A percentile compares a stretch with the other conserved stretches of the same genome.
These are phyloP conservation scores for Sarcophaga bullata DNA, from an alignment of 1,140 invertebrate genomes.

Conservation along the genomic window DNA sequence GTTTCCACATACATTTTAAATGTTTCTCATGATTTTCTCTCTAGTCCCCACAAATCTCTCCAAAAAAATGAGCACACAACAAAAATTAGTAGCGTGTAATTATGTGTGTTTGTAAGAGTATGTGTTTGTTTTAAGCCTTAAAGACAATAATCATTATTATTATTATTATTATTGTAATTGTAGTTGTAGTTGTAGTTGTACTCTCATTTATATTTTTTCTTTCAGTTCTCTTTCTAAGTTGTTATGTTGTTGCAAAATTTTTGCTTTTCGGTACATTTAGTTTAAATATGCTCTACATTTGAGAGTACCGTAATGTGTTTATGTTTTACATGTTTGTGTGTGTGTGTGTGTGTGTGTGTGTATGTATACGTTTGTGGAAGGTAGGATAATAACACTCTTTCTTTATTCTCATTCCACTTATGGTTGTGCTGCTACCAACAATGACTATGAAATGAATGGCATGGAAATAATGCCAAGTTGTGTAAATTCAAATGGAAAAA, in stretches of 20 bases:
- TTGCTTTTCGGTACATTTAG: too few species aligned
- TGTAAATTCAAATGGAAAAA: background rate
- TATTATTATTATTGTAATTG: background rate
- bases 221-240: background rate
- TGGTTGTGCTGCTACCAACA: background rate
- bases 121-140: background rate
- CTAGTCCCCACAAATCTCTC: too few species aligned
- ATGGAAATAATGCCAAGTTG: conserved; percentile 10
- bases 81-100: background rate
- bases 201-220: background rate
- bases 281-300: too few species aligned
- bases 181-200: background rate
- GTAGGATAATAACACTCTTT: conserved; percentile 3
- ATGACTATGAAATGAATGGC: conserved; percentile 7
- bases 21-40: too few species aligned
- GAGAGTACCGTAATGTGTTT: too few species aligned
- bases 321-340: too few species aligned
- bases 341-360: too few species aligned
- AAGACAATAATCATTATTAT: conserved; percentile 17
- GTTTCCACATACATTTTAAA: too few species aligned
- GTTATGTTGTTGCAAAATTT: background rate
- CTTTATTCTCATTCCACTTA: background rate
- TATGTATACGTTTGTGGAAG: background rate
- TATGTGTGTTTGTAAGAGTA: background rate
- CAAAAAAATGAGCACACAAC: background rate